Conservation (phyloP, 30 jellyfish, hydroid and myxozoan genomes). For the Cassiopea andromeda region DNA sequence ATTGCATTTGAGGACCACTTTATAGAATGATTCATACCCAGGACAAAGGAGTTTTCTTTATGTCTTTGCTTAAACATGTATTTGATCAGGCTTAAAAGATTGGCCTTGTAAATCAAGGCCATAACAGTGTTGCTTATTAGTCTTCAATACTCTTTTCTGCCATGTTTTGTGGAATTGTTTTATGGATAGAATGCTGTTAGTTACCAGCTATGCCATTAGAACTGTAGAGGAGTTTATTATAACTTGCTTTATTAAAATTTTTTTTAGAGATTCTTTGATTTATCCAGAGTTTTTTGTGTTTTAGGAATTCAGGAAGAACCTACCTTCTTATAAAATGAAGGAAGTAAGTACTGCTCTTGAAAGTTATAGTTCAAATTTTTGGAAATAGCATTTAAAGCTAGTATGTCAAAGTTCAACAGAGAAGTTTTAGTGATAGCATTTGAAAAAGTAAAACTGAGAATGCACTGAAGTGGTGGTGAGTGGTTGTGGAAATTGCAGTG, state of each 20-base stretch:
- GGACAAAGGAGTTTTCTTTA: background rate
- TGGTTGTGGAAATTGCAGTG: too few species aligned
- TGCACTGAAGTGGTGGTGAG: too few species aligned
- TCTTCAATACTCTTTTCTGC: too few species aligned
- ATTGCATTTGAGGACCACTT: background rate
- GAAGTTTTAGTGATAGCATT: too few species aligned
- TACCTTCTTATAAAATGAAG: slow-evolving; percentile 68
- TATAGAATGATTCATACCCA: background rate
- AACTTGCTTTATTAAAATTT: too few species aligned
- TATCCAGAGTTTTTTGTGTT: background rate
- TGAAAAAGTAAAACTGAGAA: too few species aligned
- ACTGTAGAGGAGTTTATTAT: too few species aligned
- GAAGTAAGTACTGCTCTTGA: slow-evolving; percentile 32
- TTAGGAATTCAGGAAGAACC: slow-evolving; percentile 76
- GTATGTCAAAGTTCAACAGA: background rate
- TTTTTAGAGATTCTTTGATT: background rate
- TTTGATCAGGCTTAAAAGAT: background rate
- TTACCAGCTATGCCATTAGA: too few species aligned
- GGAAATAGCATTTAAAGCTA: background rate
- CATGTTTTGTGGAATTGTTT: too few species aligned
- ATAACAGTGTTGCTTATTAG: too few species aligned
- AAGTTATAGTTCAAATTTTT: background rate
- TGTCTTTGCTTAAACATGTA: background rate
- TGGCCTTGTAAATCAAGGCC: too few species aligned
- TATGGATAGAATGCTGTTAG: too few species aligned